Conservation (phyloP, 2,797 vertebrate species). For the Takifugu ocellatus region DNA sequence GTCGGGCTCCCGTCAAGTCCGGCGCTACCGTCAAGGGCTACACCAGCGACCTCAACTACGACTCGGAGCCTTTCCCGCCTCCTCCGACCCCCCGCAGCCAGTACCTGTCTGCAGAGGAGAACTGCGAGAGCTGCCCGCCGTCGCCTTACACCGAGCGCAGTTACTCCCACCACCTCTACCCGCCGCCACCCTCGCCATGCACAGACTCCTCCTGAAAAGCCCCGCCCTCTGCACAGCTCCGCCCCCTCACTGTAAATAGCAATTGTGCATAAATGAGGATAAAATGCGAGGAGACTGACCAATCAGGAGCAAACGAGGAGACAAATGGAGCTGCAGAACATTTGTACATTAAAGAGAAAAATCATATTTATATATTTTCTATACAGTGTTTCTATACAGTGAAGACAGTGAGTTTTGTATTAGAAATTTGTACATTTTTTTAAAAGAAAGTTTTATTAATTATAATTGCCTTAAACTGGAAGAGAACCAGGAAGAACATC, state of each 20-base stretch:
- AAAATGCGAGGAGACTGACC: slow-evolving; percentile 72
- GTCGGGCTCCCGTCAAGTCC: slow-evolving; percentile 80
- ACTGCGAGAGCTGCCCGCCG: slow-evolving; percentile 96
- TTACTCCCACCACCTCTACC: slow-evolving; percentile 97
- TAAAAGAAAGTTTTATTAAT: slow-evolving; percentile 89
- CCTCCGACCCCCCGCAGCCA: slow-evolving; percentile 95
- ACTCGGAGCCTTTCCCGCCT: slow-evolving; percentile 93
- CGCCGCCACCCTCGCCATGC: slow-evolving; percentile 92
- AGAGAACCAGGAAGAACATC: slow-evolving; percentile 69
- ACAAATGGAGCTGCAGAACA: slow-evolving; percentile 67
- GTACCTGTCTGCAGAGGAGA: slow-evolving; percentile 96
- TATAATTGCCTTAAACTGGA: slow-evolving; percentile 94
- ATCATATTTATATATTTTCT: slow-evolving; percentile 99
- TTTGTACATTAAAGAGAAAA: slow-evolving; percentile 91
- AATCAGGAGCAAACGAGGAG: slow-evolving; percentile 24
- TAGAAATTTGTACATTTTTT: slow-evolving; percentile 88
- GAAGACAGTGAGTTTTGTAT: slow-evolving; percentile 92
- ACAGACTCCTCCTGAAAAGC: slow-evolving; percentile 95
- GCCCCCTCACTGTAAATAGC: slow-evolving; percentile 82
- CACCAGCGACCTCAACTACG: slow-evolving; percentile 93
- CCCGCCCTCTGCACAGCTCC: slow-evolving; percentile 39
- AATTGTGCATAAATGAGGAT: slow-evolving; percentile 74
- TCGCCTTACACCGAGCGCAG: slow-evolving; percentile 94
- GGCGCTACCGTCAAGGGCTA: slow-evolving; percentile 83
- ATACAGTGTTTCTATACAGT: slow-evolving; percentile 83